Evolutionary conservation across 2,888 invertebrate species (phyloP).

Genomic region (Isoperla grammatica): DNA sequence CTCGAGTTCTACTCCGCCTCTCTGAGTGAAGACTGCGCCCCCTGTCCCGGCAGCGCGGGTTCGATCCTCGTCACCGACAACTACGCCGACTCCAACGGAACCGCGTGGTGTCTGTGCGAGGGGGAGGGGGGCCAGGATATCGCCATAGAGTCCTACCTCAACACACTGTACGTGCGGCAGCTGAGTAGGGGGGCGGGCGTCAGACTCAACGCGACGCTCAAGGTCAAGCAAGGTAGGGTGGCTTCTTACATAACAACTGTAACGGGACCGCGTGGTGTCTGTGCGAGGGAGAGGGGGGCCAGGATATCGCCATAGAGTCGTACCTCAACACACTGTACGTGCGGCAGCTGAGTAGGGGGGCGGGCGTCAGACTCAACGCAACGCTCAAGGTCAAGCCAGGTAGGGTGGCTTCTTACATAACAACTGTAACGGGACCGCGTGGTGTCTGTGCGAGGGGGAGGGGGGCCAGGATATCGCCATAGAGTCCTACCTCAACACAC

Average conservation of each 20-base stretch:
- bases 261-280: constrained; percentile 66
- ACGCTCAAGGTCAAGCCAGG: constrained; percentile 56
- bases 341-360: constrained; percentile 47
- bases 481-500: constrained; percentile 61
- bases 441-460: constrained; percentile 55
- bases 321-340: constrained; percentile 61
- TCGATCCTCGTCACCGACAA: constrained; percentile 58
- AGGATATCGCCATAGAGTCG: constrained; percentile 56
- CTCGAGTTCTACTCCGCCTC: constrained; percentile 45
- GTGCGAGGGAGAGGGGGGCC: constrained; percentile 45
- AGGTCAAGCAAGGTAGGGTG: constrained; percentile 52
- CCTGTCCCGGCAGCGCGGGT: constrained; percentile 41
- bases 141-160: constrained; percentile 62
- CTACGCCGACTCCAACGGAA: constrained; percentile 65
- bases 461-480: constrained; percentile 49
- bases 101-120: constrained; percentile 61
- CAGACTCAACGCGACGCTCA: constrained; percentile 56
- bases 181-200: constrained; percentile 45
- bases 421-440: constrained; percentile 62
- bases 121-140: constrained; percentile 40
- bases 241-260: no score
- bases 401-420: no score
- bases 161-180: constrained; percentile 58
- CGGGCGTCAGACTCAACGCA: constrained; percentile 55
- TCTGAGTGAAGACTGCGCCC: constrained; percentile 37